A percentile compares a stretch with the other conserved stretches of the same genome.
Conservation (phyloP, 2,113 vertebrate genomes). For the Chlorodrepanis virens region DNA sequence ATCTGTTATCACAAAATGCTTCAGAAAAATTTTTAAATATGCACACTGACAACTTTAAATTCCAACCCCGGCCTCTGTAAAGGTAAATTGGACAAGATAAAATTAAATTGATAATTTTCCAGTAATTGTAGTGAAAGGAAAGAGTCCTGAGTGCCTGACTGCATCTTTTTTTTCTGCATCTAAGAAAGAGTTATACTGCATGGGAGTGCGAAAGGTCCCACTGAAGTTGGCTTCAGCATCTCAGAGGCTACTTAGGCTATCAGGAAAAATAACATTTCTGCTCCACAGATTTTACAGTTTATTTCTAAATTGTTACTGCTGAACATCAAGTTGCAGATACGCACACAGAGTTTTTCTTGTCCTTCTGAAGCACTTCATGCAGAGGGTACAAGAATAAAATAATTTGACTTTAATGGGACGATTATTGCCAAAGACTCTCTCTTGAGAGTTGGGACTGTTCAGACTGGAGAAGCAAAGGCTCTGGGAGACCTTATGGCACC, state of each 20-base stretch:
- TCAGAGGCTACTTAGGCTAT: background rate
- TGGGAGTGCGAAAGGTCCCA: background rate
- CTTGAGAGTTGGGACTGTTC: background rate
- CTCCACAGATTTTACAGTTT: background rate
- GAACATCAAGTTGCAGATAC: rapidly evolving
- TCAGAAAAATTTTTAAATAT: background rate
- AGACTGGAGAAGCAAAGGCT: background rate
- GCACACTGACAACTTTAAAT: background rate
- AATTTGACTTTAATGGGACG: background rate
- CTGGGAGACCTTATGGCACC: background rate
- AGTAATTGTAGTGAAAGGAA: background rate
- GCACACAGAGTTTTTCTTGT: background rate
- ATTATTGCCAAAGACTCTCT: background rate
- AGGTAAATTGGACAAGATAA: background rate
- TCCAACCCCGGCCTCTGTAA: background rate
- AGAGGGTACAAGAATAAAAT: background rate
- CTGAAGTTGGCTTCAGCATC: background rate
- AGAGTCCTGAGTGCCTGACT: background rate
- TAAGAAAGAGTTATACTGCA: background rate
- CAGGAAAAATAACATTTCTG: background rate
- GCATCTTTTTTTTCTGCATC: background rate
- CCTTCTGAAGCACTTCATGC: background rate
- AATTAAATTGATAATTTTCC: background rate
- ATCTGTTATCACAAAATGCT: background rate
- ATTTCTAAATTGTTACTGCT: background rate